Percentiles rank a stretch among this genome's conserved stretches.
Conservation (phyloP, 1,140 invertebrate species). For the Reticulitermes speratus region DNA sequence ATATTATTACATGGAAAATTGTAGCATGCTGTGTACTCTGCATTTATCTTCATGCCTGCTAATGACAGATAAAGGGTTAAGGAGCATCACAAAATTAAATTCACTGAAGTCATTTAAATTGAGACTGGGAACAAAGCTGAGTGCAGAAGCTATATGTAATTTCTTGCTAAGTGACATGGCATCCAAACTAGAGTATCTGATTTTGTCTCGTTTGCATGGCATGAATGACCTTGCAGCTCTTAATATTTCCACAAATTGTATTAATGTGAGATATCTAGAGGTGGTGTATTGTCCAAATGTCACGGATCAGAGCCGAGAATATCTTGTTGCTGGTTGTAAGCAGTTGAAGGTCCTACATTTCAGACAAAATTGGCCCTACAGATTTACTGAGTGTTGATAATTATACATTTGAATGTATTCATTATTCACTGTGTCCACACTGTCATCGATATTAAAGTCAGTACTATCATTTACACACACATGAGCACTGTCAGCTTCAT, state of each 20-base stretch:
- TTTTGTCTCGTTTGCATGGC: conserved; percentile 14
- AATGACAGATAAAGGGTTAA: conserved; percentile 32
- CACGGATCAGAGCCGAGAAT: neutral
- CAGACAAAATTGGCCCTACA: neutral
- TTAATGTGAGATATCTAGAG: conserved; percentile 23
- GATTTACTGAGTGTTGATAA: neutral
- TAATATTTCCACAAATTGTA: conserved; percentile 27
- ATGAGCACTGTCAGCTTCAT: too few relatives aligned
- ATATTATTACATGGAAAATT: conserved; percentile 25
- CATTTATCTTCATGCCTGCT: conserved; percentile 31
- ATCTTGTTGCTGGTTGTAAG: neutral
- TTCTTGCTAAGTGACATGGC: neutral
- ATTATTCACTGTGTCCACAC: too few relatives aligned
- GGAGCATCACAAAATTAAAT: conserved; percentile 24
- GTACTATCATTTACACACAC: too few relatives aligned
- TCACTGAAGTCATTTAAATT: conserved; percentile 23
- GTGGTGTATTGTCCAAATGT: conserved; percentile 21
- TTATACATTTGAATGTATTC: neutral
- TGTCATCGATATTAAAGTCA: too few relatives aligned
- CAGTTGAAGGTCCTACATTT: neutral
- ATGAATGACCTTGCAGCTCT: neutral
- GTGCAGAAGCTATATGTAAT: neutral
- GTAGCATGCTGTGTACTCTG: conserved; percentile 25
- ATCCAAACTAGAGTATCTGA: conserved; percentile 22
- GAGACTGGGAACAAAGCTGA: neutral